These are phyloP conservation scores for Drosophila quinaria DNA, from an alignment of 2,888 invertebrate species.

Conservation along the genomic window DNA sequence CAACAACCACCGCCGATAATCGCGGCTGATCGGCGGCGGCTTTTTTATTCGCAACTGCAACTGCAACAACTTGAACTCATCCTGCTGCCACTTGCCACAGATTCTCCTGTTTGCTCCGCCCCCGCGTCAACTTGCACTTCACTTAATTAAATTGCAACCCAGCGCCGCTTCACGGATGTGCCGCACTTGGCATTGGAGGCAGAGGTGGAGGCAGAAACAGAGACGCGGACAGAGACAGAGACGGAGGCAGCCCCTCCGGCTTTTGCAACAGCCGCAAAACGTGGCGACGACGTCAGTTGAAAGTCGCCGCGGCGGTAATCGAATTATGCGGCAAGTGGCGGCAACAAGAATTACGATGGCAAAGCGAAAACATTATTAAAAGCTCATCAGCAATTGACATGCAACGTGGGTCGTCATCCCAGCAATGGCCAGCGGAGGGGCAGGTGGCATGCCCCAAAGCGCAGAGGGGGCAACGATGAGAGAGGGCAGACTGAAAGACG, in stretches of 20 bases:
- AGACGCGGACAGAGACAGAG: not conserved
- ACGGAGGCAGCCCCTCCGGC: slow-evolving; percentile 34
- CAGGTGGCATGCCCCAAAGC: not conserved
- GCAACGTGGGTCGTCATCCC: slow-evolving; percentile 53
- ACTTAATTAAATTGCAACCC: slow-evolving; percentile 78
- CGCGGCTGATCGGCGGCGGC: slow-evolving; percentile 67
- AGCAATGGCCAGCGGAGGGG: not conserved
- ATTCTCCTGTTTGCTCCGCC: too few species aligned
- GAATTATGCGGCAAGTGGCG: slow-evolving; percentile 76
- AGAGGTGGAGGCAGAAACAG: slow-evolving; percentile 25
- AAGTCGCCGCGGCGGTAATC: slow-evolving; percentile 75
- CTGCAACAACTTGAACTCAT: slow-evolving; percentile 45
- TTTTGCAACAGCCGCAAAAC: slow-evolving; percentile 23
- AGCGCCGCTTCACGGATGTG: slow-evolving; percentile 70
- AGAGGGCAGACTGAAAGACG: slow-evolving; percentile 12
- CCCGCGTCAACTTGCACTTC: slow-evolving; percentile 67
- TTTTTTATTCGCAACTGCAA: slow-evolving; percentile 63
- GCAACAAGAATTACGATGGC: slow-evolving; percentile 74
- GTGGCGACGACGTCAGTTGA: slow-evolving; percentile 52
- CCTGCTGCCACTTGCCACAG: slow-evolving; percentile 7
- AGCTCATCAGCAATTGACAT: slow-evolving; percentile 81
- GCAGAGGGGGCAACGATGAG: not conserved
- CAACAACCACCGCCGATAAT: slow-evolving; percentile 64
- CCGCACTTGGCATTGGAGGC: slow-evolving; percentile 35
- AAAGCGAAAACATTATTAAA: slow-evolving; percentile 75